phyloP scores from a whole-genome alignment of 2,113 vertebrate species.

The Callopanchax toddi region DNA sequence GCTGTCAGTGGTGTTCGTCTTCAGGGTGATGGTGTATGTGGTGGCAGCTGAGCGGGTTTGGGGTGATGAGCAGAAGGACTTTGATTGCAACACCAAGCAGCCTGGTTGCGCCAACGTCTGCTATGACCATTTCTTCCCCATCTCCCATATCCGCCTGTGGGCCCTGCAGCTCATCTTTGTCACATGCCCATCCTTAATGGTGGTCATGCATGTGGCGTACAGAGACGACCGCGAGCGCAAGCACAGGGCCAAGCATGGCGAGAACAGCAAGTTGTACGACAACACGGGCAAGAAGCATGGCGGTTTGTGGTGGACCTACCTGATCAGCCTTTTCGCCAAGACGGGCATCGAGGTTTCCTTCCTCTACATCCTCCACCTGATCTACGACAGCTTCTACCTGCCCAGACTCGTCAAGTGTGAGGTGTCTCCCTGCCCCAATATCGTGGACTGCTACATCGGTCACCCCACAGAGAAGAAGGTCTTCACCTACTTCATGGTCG shows the following conservation, averaged over 20 bases:
- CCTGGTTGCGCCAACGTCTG: conserved; percentile 88
- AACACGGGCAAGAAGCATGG: conserved; percentile 81
- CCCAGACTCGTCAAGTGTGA: conserved; percentile 85
- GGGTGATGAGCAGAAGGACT: conserved; percentile 88
- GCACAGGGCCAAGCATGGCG: conserved; percentile 72
- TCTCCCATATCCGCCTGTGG: conserved; percentile 84
- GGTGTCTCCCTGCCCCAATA: conserved; percentile 81
- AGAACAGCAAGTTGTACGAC: conserved; percentile 67
- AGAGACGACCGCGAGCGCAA: conserved; percentile 81
- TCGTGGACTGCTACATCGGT: conserved; percentile 87
- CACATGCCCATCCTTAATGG: conserved; percentile 84
- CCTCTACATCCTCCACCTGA: conserved; percentile 85
- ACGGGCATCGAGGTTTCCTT: conserved; percentile 81
- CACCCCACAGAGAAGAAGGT: conserved; percentile 88
- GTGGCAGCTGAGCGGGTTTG: conserved; percentile 87
- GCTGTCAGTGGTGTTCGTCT: conserved; percentile 89
- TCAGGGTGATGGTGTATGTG: conserved; percentile 87
- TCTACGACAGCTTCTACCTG: conserved; percentile 85
- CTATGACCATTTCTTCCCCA: conserved; percentile 83
- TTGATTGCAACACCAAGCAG: conserved; percentile 87
- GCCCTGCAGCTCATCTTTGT: conserved; percentile 84
- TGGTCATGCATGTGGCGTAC: conserved; percentile 89
- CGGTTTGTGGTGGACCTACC: conserved; percentile 83
- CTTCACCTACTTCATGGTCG: conserved; percentile 91
- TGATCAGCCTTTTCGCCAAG: conserved; percentile 87